Evolutionary conservation across 2,888 invertebrate genomes (phyloP), one percentile per base, ranked within the genome.

Genomic region (Clivina fossor): DNA sequence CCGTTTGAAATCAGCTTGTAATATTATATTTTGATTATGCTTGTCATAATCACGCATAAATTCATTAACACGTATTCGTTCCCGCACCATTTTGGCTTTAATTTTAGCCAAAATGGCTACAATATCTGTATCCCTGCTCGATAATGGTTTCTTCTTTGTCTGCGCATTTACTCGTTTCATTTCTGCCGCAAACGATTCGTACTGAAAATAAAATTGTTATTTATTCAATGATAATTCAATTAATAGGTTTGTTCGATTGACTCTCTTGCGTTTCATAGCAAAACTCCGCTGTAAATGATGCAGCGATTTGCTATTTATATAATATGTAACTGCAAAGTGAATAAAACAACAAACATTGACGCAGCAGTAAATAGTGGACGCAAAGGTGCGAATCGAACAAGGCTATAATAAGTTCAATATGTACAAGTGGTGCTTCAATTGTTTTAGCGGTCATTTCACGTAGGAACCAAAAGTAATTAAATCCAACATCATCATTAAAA

Each of bases 401-500:
- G n/a, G n/a, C n/a, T n/a, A n/a, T n/a, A n/a, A n/a, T n/a, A n/a
- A 7, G 26, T 7, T 24, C 9, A 24, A 40, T 28, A 38, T 57
- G 60, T 66, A 75, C 75, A 66, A 76, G 58, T 4, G 76, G 74
- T 57, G 69, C 67, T 51, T 73, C 74, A 22, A 71, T 62, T 3
- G 69, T 65, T 47, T 67, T 68, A 0, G 77, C 70, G 61, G 80
- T 78, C 61, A 84, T 81, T 72, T 88, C 88, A 54, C 80, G 79
- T 48, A 90, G 73, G 62, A 90, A 83, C 63, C 78, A 78, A 58
- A 78, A 77, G 68, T 89, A 90, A 75, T 83, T 84, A 71, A 90
- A 89, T 16, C 89, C 90, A 66, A 83, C 72, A 67, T 88, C 84
- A 69, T 89, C 85, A 58, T 82, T 81, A 73, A 86, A 89, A 60